Evolutionary conservation across 2,888 invertebrate species (phyloP), one percentile per base, ranked within the genome.

Genomic region (Venusia cambrica): DNA sequence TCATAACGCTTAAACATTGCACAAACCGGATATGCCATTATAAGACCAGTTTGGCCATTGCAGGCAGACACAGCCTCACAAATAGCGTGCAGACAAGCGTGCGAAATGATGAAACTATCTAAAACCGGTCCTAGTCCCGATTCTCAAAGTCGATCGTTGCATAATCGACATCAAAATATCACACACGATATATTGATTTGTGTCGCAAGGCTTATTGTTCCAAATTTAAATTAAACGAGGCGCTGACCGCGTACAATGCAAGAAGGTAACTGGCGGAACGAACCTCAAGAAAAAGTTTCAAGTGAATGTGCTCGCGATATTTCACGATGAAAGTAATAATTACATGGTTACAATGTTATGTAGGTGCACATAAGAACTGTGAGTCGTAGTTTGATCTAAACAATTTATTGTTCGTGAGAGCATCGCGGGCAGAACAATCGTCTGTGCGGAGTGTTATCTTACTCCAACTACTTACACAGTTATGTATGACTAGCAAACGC

Each of bases 381-480:
- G 31, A 39, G 36, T 36, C 28, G 38, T 48, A 41, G 41, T 27
- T 51, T 64, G 63, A 73, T 71, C 67, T 65, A 60, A 65, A 69
- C 65, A 62, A 64, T 71, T 67, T 54, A 73, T 70, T 65, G 37
- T 47, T 47, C 55, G 57, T 66, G 71, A 67, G 68, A 65, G 62
- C 48, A 48, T 54, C 45, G 41, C 45, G 33, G 44, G 37, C 42
- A 48, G 57, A 61, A 66, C 66, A 64, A 67, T 68, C 26, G 54
- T 28, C 25, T 38, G 45, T 40, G 33, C 35, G 45, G 55, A 42
- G 42, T 18, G 20, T 31, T 26, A 35, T 36, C 30, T 22, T 40
- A 34, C 36, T 37, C 30, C 16, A 10, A 14, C 17, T 20, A 33
- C 42, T 34, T 32, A 36, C 45, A 39, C 36, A 49, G 48, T 43